Conservation (phyloP, 2,888 invertebrate species). For the Lasioglossum pauxillum region DNA sequence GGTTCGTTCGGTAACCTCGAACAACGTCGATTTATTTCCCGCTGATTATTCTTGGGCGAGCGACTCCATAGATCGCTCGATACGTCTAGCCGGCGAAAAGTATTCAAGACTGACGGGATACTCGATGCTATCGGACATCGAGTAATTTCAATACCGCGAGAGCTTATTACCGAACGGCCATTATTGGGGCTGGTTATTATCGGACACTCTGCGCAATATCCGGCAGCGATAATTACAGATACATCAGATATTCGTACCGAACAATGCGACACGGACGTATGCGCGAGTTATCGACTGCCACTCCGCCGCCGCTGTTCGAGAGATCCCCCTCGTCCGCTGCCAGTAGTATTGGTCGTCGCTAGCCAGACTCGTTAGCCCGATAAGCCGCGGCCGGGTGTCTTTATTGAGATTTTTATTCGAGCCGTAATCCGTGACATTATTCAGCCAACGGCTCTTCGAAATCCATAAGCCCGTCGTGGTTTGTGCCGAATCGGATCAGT, state of each 20-base stretch:
- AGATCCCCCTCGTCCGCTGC: background rate
- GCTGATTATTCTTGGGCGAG: background rate
- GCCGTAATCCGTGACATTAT: conserved; percentile 57
- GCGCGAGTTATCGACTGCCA: conserved; percentile 48
- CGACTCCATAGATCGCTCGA: background rate
- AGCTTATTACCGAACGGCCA: conserved; percentile 48
- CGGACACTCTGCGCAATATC: conserved; percentile 53
- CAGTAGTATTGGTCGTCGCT: conserved; percentile 23
- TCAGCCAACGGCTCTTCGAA: conserved; percentile 39
- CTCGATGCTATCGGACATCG: conserved; percentile 17
- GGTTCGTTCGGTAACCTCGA: background rate
- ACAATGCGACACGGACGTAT: conserved; percentile 43
- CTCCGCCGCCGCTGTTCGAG: conserved; percentile 9
- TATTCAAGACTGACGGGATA: conserved; percentile 6
- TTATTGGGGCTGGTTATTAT: conserved; percentile 43
- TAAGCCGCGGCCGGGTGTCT: conserved; percentile 42
- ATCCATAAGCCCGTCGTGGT: conserved; percentile 52
- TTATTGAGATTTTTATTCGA: conserved; percentile 55
- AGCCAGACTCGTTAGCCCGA: conserved; percentile 43
- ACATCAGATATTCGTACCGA: conserved; percentile 50
- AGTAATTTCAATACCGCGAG: conserved; percentile 48
- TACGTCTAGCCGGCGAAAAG: conserved; percentile 9
- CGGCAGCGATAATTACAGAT: conserved; percentile 61
- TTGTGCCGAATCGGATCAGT: conserved; percentile 37
- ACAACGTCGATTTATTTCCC: conserved; percentile 5